phyloP scores from a whole-genome alignment of 2,888 invertebrate species.

The Bombylius major region DNA sequence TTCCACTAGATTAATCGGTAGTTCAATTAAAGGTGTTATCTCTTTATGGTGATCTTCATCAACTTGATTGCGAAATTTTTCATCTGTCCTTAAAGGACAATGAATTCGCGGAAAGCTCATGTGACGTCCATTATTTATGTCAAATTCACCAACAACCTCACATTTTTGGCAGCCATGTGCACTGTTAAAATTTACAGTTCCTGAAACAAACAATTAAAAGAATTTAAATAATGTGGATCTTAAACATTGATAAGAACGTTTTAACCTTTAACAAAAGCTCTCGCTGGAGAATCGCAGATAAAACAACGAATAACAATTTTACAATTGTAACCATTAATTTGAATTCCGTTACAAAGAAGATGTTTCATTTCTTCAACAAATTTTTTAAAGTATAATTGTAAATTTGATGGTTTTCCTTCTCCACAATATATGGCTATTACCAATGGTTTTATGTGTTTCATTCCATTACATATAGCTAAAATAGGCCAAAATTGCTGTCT shows the following conservation, averaged over 20 bases:
- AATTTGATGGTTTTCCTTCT: not conserved
- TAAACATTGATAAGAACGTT: too few species aligned
- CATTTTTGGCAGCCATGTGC: constrained; percentile 12
- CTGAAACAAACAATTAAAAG: too few species aligned
- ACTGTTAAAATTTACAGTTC: constrained; percentile 13
- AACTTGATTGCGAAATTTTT: not conserved
- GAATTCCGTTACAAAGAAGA: not conserved
- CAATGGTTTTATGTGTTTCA: not conserved
- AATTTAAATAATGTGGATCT: too few species aligned
- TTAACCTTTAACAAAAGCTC: not conserved
- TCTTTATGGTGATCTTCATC: not conserved
- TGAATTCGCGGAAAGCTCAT: constrained; percentile 15
- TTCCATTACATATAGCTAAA: not conserved
- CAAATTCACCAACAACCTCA: constrained; percentile 10
- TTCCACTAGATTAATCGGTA: constrained; percentile 17
- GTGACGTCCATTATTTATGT: constrained; percentile 11
- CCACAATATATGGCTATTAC: not conserved
- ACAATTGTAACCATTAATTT: not conserved
- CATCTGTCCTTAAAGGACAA: not conserved
- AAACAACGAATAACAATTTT: not conserved
- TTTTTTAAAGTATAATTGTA: not conserved
- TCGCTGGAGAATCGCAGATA: constrained; percentile 1
- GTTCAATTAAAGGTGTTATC: constrained; percentile 1
- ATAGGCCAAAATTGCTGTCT: not conserved
- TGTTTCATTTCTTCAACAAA: not conserved